phyloP scores from a whole-genome alignment of 2,888 invertebrate species.

The Polyommatus icarus region DNA sequence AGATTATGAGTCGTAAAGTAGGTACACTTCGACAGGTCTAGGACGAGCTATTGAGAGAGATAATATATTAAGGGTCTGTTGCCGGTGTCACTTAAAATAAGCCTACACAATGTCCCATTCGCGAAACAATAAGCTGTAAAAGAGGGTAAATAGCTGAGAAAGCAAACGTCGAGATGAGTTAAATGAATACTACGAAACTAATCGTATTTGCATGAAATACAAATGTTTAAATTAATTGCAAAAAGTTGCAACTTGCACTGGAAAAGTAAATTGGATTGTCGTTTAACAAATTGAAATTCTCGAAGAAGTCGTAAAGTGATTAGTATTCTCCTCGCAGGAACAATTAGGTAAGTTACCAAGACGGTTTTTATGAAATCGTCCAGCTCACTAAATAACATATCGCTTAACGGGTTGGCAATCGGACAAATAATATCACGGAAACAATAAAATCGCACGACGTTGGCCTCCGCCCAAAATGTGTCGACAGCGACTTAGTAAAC shows the following conservation, averaged over 20 bases:
- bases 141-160: neutral
- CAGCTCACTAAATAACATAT: conserved; percentile 39
- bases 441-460: conserved; percentile 42
- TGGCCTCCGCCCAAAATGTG: conserved; percentile 41
- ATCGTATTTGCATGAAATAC: neutral
- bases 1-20: neutral
- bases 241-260: neutral
- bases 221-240: neutral
- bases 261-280: conserved; percentile 6
- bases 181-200: neutral
- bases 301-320: conserved; percentile 13
- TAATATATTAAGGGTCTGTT: neutral
- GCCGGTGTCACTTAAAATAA: conserved; percentile 18
- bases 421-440: conserved; percentile 44
- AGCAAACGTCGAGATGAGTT: neutral
- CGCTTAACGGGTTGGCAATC: conserved; percentile 41
- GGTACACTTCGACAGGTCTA: neutral
- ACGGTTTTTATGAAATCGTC: conserved; percentile 40
- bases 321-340: conserved; percentile 17
- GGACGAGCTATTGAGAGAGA: neutral
- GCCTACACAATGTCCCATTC: neutral
- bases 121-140: conserved; percentile 8
- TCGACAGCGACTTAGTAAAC: conserved; percentile 42
- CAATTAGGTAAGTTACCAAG: conserved; percentile 37
- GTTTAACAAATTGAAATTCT: conserved; percentile 2